Conservation (phyloP, 2,797 vertebrate species). For the Ceryle rudis region DNA sequence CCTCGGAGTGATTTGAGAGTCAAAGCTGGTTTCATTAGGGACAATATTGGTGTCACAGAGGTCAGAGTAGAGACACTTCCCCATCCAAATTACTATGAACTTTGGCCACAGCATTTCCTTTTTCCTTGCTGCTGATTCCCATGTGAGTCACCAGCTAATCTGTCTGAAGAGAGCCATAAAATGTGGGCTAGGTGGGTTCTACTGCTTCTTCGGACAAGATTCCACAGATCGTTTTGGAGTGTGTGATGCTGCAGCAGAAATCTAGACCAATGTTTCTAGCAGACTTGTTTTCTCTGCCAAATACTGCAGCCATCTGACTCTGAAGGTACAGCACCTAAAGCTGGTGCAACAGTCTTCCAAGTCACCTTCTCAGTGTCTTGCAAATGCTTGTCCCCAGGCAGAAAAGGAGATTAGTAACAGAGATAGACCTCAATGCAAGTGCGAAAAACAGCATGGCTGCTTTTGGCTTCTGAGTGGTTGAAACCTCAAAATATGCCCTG, state of each 20-base stretch:
- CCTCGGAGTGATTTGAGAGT: background rate
- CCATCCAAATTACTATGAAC: background rate
- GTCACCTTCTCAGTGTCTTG: background rate
- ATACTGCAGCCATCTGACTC: background rate
- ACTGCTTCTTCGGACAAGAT: background rate
- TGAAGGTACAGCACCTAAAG: background rate
- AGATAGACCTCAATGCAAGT: background rate
- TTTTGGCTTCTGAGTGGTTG: constrained; percentile 25
- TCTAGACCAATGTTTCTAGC: background rate
- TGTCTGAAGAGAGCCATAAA: background rate
- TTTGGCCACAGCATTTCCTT: background rate
- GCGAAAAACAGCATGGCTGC: background rate
- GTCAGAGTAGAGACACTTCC: background rate
- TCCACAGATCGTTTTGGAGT: background rate
- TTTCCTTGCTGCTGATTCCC: background rate
- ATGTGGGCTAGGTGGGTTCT: background rate
- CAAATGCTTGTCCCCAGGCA: background rate
- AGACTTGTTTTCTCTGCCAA: background rate
- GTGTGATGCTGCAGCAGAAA: rapidly evolving
- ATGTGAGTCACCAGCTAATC: background rate
- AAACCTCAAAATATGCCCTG: background rate
- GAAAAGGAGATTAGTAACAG: background rate
- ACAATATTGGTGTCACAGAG: background rate
- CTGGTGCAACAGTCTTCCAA: background rate
- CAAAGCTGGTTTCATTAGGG: background rate